Evolutionary conservation across 2,888 invertebrate genomes (phyloP).

Genomic region (Tromatobia lineatoria): DNA sequence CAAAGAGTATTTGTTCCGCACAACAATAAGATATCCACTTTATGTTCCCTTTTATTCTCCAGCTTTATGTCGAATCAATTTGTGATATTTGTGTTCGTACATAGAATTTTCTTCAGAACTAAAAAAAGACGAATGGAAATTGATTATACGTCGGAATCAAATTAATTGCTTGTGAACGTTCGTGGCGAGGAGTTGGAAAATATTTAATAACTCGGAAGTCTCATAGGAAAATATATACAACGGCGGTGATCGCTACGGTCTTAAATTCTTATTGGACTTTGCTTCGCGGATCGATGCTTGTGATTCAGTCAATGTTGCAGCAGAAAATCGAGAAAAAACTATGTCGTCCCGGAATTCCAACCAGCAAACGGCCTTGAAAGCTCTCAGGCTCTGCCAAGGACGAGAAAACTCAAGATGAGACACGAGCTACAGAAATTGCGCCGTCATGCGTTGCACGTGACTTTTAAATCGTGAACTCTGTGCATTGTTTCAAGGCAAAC

Average conservation of each 20-base stretch:
- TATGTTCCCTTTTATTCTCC: conserved; percentile 6
- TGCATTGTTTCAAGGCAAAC: conserved; percentile 36
- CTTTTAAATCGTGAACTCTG: conserved; percentile 7
- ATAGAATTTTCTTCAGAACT: not conserved
- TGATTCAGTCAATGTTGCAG: not conserved
- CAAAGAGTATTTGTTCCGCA: conserved; percentile 45
- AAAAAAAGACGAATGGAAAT: not conserved
- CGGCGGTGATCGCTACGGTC: not conserved
- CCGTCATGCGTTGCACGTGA: conserved; percentile 6
- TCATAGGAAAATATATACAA: not conserved
- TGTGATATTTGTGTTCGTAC: not conserved
- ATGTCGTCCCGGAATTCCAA: conserved; percentile 20
- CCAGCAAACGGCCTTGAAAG: conserved; percentile 6
- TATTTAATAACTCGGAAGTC: not conserved
- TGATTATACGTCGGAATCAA: conserved; percentile 3
- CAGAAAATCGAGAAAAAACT: conserved; percentile 30
- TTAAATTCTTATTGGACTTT: conserved; percentile 22
- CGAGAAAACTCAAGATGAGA: conserved; percentile 23
- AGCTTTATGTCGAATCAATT: not conserved
- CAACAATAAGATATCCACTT: conserved; percentile 19
- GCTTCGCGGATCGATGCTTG: not conserved
- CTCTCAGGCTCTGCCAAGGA: conserved; percentile 12
- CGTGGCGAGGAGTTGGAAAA: not conserved
- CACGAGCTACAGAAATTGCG: not conserved
- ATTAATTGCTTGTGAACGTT: not conserved